Evolutionary conservation across 2,797 vertebrate species (phyloP), one percentile per base, ranked within the genome.

Genomic region (Pelodytes ibericus): DNA sequence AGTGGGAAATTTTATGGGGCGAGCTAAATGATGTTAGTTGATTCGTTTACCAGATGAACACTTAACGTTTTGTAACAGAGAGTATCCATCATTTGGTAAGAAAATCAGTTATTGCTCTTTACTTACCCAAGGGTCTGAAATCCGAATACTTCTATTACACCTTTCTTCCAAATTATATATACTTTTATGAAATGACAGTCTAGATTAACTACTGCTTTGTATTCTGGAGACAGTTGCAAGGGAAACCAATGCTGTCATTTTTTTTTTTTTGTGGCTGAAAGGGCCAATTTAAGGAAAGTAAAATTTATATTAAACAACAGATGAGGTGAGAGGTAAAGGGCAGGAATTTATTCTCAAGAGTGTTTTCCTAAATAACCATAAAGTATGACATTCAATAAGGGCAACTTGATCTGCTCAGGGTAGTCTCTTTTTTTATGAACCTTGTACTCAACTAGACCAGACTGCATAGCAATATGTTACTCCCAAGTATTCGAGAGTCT

Each of bases 31-130:
- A 65, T 65, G 75, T 76, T 70, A 72, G 58, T 53, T 78, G 75
- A 78, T 78, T 64, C 66, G 39, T 72, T 67, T 58, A 60, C 29
- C 75, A 78, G 62, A 78, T 78, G 75, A 62, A 53, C 62, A 51
- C 13, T 59, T 62, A 49, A 22, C 22, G 56, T 67, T 72, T 67
- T 78, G 62, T 69, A 67, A 60, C 69, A 25, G 41, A 33, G 70
- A 67, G 58, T 59, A 72, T 60, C 61, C 75, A 72, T 72, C 64
- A 29, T 67, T 67, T 67, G 64, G 41, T 53, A 51, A 31, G 44
- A 16, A 67, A 44, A 67, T 67, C 70, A 61, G 70, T 66, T 72
- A 72, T 67, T 78, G 63, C 41, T 49, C 39, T 78, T 78, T 72
- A 67, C 47, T 72, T 15, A 68, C 75, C 75, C 75, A 62, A 67